A percentile compares a stretch with the other conserved stretches of the same genome.
phyloP scores from a whole-genome alignment of 2,797 vertebrate species.

The Eidolon dupreanum region DNA sequence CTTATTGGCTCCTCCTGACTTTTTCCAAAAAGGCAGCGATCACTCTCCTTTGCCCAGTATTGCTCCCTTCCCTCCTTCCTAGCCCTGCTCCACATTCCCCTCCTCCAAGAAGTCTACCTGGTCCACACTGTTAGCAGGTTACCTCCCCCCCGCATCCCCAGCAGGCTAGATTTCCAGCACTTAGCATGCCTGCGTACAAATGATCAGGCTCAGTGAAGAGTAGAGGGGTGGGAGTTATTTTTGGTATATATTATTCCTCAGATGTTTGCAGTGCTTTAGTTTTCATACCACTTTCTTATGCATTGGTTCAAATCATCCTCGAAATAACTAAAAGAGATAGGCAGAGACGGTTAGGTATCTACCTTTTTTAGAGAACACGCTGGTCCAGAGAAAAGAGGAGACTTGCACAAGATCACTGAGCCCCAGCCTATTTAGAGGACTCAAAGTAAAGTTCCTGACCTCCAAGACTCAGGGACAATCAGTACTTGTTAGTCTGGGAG shows the following conservation, averaged over 20 bases:
- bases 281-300: not conserved
- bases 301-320: not conserved
- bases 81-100: not conserved
- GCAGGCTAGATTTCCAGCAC: not conserved
- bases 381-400: not conserved
- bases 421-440: not conserved
- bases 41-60: not conserved
- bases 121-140: not conserved
- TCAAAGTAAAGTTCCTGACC: not conserved
- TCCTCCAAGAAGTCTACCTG: conserved; percentile 46
- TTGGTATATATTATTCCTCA: not conserved
- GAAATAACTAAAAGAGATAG: not conserved
- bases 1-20: not conserved
- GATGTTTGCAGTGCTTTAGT: not conserved
- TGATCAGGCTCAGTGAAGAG: not conserved
- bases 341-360: not conserved
- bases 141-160: not conserved
- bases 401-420: not conserved
- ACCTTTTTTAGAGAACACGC: not conserved
- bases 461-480: not conserved
- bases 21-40: not conserved
- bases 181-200: not conserved
- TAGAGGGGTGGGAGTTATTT: not conserved
- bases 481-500: not conserved
- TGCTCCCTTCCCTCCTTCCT: not conserved